Percentiles rank a stretch among this genome's conserved stretches.
Conservation (phyloP, 2,888 invertebrate species). For the Drosophila fulvimacula region DNA sequence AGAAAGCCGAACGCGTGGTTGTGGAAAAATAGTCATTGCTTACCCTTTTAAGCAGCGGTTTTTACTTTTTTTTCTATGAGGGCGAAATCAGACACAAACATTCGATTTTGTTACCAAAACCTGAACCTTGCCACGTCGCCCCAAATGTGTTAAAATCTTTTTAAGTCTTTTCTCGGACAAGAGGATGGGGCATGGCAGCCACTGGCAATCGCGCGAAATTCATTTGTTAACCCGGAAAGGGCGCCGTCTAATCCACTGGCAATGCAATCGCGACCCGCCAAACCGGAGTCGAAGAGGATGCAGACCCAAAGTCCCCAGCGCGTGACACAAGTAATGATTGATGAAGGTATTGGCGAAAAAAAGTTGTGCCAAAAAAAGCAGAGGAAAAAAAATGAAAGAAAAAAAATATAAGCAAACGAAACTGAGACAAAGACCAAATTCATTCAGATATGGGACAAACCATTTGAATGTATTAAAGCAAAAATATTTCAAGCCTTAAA, state of each 20-base stretch:
- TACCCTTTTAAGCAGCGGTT: conserved; percentile 67
- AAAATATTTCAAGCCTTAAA: conserved; percentile 46
- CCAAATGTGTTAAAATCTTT: conserved; percentile 65
- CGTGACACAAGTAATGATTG: conserved; percentile 76
- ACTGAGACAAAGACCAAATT: conserved; percentile 19
- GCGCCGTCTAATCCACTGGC: conserved; percentile 70
- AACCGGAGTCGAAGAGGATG: conserved; percentile 46
- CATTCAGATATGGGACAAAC: conserved; percentile 29
- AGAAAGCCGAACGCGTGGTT: conserved; percentile 35
- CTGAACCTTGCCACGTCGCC: conserved; percentile 19
- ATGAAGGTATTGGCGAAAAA: conserved; percentile 71
- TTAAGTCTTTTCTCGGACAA: conserved; percentile 41
- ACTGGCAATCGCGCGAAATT: conserved; percentile 64
- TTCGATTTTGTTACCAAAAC: conserved; percentile 51
- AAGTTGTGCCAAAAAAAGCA: conserved; percentile 34
- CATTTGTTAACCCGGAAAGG: conserved; percentile 75
- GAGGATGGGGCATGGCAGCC: conserved; percentile 4
- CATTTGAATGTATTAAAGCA: conserved; percentile 68
- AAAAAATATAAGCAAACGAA: conserved; percentile 9
- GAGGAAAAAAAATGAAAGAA: conserved; percentile 18
- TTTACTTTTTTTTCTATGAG: not conserved
- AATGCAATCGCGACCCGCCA: conserved; percentile 67
- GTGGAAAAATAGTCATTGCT: conserved; percentile 60
- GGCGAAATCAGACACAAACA: conserved; percentile 23
- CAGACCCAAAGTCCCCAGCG: conserved; percentile 62